phyloP scores from a whole-genome alignment of 2,888 invertebrate species.

The Drepanosiphum platanoidis region DNA sequence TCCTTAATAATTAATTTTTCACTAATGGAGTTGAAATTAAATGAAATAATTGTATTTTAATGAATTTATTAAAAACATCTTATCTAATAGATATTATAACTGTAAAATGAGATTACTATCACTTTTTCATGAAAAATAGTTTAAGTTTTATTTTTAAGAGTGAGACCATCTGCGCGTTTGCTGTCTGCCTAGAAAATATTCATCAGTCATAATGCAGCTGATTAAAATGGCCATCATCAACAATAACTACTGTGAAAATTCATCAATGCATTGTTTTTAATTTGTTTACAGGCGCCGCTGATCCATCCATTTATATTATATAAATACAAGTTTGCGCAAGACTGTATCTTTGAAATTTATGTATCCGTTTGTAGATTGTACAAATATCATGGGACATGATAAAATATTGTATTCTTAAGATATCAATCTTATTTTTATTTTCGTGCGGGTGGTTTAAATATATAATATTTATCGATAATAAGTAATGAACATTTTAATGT shows the following conservation, averaged over 20 bases:
- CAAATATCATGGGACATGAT: conserved; percentile 43
- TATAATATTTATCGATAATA: conserved; percentile 35
- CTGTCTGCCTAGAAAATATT: conserved; percentile 50
- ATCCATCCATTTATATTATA: conserved; percentile 61
- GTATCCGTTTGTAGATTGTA: conserved; percentile 57
- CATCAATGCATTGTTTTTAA: conserved; percentile 60
- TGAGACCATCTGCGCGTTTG: conserved; percentile 43
- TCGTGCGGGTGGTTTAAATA: conserved; percentile 45
- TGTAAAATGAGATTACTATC: not conserved
- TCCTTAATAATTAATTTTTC: not conserved
- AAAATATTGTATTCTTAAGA: conserved; percentile 48
- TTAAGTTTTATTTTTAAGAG: conserved; percentile 44
- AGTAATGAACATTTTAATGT: conserved; percentile 43
- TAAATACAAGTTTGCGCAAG: conserved; percentile 61
- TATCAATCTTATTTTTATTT: conserved; percentile 45
- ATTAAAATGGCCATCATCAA: conserved; percentile 52
- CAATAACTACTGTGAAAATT: conserved; percentile 59
- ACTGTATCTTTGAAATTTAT: conserved; percentile 58
- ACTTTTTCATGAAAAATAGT: not conserved
- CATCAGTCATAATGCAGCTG: conserved; percentile 50
- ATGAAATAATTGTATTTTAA: not conserved
- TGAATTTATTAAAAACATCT: not conserved
- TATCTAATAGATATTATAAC: not conserved
- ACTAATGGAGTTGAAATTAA: not conserved
- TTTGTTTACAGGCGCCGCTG: conserved; percentile 62